phyloP scores from a whole-genome alignment of 2,797 vertebrate species.

The Argentina silus region DNA sequence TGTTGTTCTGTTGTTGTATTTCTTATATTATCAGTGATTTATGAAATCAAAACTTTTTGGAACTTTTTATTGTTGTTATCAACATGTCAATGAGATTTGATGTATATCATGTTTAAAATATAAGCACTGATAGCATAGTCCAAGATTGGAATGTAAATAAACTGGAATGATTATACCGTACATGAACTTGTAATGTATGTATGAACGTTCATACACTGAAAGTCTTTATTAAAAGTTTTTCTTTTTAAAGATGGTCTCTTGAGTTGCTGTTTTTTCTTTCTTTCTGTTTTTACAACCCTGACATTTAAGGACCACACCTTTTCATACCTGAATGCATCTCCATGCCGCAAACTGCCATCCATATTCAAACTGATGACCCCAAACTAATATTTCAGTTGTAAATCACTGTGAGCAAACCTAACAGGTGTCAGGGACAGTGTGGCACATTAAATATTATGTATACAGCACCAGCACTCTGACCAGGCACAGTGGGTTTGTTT shows the following conservation, averaged over 20 bases:
- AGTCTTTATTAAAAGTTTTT: constrained; percentile 71
- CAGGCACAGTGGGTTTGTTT: no score
- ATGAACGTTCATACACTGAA: constrained; percentile 39
- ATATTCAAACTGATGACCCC: no score
- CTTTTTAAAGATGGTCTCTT: constrained; percentile 47
- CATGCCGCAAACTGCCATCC: no score
- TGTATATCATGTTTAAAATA: constrained; percentile 55
- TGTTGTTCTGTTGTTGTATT: constrained; percentile 41
- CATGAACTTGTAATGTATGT: constrained; percentile 56
- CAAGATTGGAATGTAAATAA: constrained; percentile 66
- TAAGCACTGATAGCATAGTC: constrained; percentile 64
- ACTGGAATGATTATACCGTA: constrained; percentile 64
- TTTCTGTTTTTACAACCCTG: no score
- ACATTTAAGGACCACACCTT: no score
- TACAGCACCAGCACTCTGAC: no score
- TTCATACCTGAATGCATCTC: no score
- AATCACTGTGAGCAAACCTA: no score
- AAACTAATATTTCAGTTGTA: no score
- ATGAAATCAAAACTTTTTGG: constrained; percentile 51
- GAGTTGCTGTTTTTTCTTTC: no score
- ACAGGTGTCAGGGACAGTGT: no score
- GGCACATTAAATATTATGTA: no score
- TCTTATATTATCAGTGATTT: constrained; percentile 53
- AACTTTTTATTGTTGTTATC: constrained; percentile 49
- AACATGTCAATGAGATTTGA: constrained; percentile 44